Conservation (phyloP, 1,140 invertebrate species). For the Aporrectodea caliginosa region DNA sequence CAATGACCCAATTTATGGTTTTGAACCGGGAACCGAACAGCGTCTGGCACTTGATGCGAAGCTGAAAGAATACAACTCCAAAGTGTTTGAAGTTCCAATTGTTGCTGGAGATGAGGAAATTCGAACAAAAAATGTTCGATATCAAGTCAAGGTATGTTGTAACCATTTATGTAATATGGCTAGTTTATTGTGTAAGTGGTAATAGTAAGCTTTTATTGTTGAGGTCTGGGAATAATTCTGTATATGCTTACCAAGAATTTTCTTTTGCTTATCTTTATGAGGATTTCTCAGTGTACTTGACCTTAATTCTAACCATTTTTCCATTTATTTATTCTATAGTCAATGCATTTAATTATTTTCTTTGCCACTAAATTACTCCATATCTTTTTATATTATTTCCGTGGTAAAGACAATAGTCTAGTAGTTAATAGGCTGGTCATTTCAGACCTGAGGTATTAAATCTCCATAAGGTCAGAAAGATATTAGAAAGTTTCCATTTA, state of each 20-base stretch:
- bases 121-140: conserved; percentile 68
- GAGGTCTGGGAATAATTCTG: conserved; percentile 12
- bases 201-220: too few species aligned
- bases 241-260: background rate
- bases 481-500: too few species aligned
- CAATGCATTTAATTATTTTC: too few species aligned
- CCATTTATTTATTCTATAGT: too few species aligned
- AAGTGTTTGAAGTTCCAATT: conserved; percentile 80
- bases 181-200: too few species aligned
- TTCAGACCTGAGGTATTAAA: too few species aligned
- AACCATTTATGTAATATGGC: background rate
- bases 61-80: conserved; percentile 63
- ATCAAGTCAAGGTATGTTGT: conserved; percentile 68
- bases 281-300: background rate
- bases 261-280: background rate
- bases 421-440: too few species aligned
- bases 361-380: too few species aligned
- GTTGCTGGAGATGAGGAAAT: conserved; percentile 85
- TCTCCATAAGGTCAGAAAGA: too few species aligned
- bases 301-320: background rate
- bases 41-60: conserved; percentile 69
- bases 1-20: conserved; percentile 62
- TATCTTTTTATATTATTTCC: too few species aligned
- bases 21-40: conserved; percentile 78
- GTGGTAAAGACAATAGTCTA: too few species aligned